Base-by-base conservation (phyloP, 1,140 invertebrate species). In the Brachionus sp. region DNA sequence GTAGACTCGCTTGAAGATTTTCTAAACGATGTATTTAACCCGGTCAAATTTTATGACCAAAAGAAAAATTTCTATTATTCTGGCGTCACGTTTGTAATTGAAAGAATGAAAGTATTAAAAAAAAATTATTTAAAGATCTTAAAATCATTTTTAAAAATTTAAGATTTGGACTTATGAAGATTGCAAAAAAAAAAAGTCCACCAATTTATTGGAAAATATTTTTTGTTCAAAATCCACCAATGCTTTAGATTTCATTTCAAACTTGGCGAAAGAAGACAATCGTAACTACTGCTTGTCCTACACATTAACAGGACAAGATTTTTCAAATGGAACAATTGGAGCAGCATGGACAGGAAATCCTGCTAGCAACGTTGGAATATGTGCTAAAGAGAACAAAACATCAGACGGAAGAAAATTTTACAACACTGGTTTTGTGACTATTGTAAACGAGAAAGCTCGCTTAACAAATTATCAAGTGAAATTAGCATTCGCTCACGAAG, bases 381-480 rank as follows among this genome's bases (percentile, higher is more conserved):
- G 97, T 90, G 96, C 98, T 89, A 96, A 95, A 88, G 42, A 78
- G 23, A 37, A 84, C 12, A 85, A 87, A 2, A 23, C 70, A 7
- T 87, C 87, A 70, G 97, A 19, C 0, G 9, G 3, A 1, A 23
- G 4, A 9, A 9, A 29, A 29, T 5, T 95, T 39, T 90, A 98
- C 0, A 99, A 99, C 90, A 99, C 97, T 0, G 98, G 98, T 46
- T 98, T 99, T 84, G 97, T 99, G 46, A 99, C 97, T 1, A 96
- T 98, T 88, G 94, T 99, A 13, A 99, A 99, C 90, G 98, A 99
- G 90, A 97, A 98, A 86, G 95, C 93, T 87, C 90, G 95, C 66
- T 96, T 99, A n/a, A 96, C 94, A 83, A 95, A 94, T 0, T 96
- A 96, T 90, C 97, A 99, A 16, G 98, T 96, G 6, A 96, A 98